These are phyloP conservation scores for Ceratina japonica DNA, from an alignment of 1,140 invertebrate genomes.

Conservation along the genomic window DNA sequence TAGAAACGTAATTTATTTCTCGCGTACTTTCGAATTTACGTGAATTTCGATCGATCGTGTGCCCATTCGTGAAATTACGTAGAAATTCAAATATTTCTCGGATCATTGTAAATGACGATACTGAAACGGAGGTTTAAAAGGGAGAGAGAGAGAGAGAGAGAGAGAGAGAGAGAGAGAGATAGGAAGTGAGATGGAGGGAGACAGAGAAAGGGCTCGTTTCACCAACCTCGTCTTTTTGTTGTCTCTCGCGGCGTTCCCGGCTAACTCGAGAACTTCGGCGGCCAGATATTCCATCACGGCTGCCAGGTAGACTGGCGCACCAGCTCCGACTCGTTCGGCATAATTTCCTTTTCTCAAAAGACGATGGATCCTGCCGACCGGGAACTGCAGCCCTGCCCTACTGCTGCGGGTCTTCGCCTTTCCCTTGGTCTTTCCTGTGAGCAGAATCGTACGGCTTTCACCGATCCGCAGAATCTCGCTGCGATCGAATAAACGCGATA, in stretches of 20 bases:
- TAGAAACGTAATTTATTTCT: background rate
- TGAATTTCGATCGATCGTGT: background rate
- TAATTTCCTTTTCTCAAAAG: constrained; percentile 84
- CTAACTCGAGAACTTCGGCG: constrained; percentile 83
- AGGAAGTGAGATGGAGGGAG: background rate
- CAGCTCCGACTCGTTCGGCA: constrained; percentile 82
- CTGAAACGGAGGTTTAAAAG: background rate
- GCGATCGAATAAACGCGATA: background rate
- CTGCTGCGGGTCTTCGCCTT: constrained; percentile 82
- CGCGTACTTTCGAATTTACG: background rate
- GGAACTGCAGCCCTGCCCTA: constrained; percentile 85
- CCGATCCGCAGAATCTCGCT: background rate
- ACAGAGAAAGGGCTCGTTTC: constrained; percentile 34
- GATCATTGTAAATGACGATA: background rate
- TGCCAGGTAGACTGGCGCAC: constrained; percentile 84
- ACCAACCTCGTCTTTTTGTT: constrained; percentile 77
- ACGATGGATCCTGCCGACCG: constrained; percentile 83
- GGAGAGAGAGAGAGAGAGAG: background rate
- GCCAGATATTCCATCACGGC: constrained; percentile 82
- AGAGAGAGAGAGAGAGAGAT: background rate
- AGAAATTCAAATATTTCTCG: background rate
- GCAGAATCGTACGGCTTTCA: constrained; percentile 28
- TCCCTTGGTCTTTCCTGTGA: constrained; percentile 78
- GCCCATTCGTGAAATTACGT: too few relatives aligned
- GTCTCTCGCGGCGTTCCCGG: constrained; percentile 80